Evolutionary conservation across 2,113 vertebrate genomes (phyloP).

Genomic region (Lagopus leucura): DNA sequence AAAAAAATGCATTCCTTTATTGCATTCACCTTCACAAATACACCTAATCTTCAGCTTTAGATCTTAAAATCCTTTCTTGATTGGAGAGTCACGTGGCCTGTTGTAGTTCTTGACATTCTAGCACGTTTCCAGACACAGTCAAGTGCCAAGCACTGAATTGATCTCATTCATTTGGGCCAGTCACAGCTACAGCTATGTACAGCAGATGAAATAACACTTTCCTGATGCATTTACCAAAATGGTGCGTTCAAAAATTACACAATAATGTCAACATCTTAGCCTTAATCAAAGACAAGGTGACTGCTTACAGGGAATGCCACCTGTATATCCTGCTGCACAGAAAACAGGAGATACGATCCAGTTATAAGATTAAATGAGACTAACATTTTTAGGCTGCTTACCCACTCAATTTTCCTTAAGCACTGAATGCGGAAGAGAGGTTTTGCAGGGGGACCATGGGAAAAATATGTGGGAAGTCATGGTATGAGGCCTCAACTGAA

Average conservation of each 20-base stretch:
- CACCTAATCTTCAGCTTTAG: slow-evolving; percentile 53
- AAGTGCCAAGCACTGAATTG: background rate
- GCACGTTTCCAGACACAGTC: slow-evolving; percentile 20
- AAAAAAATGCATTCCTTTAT: slow-evolving; percentile 44
- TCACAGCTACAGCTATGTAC: background rate
- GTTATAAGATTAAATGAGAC: background rate
- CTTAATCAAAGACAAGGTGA: background rate
- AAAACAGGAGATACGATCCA: background rate
- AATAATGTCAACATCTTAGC: background rate
- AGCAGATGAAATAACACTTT: background rate
- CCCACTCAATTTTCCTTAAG: background rate
- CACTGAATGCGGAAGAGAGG: background rate
- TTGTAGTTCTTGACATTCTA: background rate
- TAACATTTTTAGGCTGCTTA: background rate
- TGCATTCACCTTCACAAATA: slow-evolving; percentile 25
- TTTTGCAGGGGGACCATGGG: background rate
- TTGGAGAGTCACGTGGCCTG: slow-evolving; percentile 1
- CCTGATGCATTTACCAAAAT: background rate
- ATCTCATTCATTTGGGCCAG: slow-evolving; percentile 5
- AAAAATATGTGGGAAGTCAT: background rate
- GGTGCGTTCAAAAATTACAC: background rate
- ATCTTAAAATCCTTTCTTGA: slow-evolving; percentile 51
- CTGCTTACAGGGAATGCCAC: background rate
- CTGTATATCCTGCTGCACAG: background rate
- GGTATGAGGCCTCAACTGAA: background rate